Conservation (phyloP, 2,888 invertebrate species). For the Trichacis sp. region DNA sequence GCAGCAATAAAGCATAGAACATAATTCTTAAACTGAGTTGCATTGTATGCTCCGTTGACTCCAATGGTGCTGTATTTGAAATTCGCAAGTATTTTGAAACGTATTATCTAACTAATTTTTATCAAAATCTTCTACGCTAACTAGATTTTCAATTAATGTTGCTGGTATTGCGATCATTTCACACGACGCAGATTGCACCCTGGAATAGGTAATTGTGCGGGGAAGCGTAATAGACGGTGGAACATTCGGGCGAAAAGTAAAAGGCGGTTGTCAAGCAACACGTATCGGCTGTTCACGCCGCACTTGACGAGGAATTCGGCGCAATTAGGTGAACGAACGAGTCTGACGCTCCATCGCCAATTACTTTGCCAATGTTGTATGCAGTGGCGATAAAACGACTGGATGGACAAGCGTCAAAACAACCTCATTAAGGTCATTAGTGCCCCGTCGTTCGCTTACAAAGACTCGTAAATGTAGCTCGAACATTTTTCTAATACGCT, state of each 20-base stretch:
- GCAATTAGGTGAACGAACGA: conserved; percentile 55
- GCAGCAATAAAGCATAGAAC: conserved; percentile 13
- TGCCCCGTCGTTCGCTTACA: conserved; percentile 32
- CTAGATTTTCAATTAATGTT: too few relatives aligned
- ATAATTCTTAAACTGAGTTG: too few relatives aligned
- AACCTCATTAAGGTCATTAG: conserved; percentile 58
- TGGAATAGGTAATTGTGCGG: background rate
- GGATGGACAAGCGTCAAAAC: conserved; percentile 54
- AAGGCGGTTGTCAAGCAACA: conserved; percentile 4
- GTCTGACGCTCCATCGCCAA: conserved; percentile 50
- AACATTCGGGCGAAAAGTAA: background rate
- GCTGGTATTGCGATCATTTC: too few relatives aligned
- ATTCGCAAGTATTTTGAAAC: too few relatives aligned
- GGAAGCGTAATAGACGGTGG: background rate
- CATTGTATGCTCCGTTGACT: too few relatives aligned
- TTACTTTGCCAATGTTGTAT: conserved; percentile 55
- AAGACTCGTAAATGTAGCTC: conserved; percentile 25
- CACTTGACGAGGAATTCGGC: conserved; percentile 57
- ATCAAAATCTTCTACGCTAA: too few relatives aligned
- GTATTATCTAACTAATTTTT: background rate
- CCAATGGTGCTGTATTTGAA: too few relatives aligned
- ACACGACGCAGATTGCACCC: too few relatives aligned
- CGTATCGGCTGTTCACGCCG: conserved; percentile 52
- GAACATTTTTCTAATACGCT: too few relatives aligned
- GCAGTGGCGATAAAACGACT: conserved; percentile 25